Evolutionary conservation across 1,140 invertebrate species (phyloP).

Genomic region (Dinoponera quadriceps): DNA sequence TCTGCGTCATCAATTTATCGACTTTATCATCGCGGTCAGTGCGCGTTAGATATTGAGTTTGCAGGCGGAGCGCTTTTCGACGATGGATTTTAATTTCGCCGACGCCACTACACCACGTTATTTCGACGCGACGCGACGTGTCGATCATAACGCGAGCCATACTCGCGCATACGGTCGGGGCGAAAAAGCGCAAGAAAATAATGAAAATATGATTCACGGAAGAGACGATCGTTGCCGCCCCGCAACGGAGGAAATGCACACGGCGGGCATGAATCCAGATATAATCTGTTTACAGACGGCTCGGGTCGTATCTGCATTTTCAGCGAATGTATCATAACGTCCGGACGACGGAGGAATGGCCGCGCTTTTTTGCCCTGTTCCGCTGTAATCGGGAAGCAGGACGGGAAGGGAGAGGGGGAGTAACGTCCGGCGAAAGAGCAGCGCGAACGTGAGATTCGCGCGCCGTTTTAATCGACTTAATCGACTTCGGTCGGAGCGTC

Average conservation of each 20-base stretch:
- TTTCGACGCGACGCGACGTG: neutral
- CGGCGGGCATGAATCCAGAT: conserved; percentile 10
- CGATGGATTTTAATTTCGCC: conserved; percentile 39
- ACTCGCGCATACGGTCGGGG: neutral
- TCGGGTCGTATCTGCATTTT: conserved; percentile 31
- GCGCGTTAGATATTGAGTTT: conserved; percentile 29
- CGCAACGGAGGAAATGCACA: conserved; percentile 12
- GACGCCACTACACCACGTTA: neutral
- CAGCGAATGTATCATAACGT: conserved; percentile 34
- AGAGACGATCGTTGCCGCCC: conserved; percentile 8
- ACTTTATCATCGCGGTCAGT: conserved; percentile 23
- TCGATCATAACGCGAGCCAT: conserved; percentile 1
- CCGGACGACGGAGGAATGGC: neutral
- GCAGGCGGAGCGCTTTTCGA: conserved; percentile 35
- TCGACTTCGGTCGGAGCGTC: neutral
- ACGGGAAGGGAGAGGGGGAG: too few species aligned
- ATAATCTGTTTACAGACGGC: conserved; percentile 12
- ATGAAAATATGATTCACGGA: conserved; percentile 25
- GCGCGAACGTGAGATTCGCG: neutral
- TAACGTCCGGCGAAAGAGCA: neutral
- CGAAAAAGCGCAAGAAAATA: conserved; percentile 12
- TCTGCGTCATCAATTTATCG: conserved; percentile 54
- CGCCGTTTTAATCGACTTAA: neutral
- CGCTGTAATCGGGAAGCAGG: neutral
- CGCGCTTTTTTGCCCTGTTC: neutral